Base-by-base conservation (phyloP, 2,113 vertebrate genomes). In the Scytalopus superciliaris region DNA sequence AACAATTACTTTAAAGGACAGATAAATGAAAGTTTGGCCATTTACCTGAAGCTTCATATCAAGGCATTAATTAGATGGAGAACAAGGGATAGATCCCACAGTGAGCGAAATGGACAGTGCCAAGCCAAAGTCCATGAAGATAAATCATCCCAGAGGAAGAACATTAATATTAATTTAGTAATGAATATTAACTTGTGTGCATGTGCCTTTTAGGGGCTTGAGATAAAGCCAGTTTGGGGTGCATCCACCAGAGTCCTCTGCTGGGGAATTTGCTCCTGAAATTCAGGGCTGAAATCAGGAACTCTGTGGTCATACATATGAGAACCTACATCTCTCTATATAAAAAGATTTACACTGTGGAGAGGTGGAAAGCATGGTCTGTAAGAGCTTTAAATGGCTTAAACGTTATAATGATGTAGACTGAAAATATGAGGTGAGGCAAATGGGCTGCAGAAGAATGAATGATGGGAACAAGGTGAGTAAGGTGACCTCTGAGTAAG, bases 231-330 rank as follows among this genome's bases (percentile, higher is more conserved):
- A 0, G 0, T 27, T 87, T 78, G 28, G 59, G 47, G 42, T 75
- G 35, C 21, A 33, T n/a, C 40, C 91, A 35, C 22, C 24, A n/a
- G 42, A 80, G 40, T 47, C 39, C 37, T 66, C 9, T 14, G 33
- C 31, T 77, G 19, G n/a, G 50, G 17, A 93, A 84, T 60, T 84
- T 35, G 24, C 23, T 84, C 25, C 22, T 69, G 28, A 87, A 84
- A 87, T 69, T 70, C 42, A 78, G 60, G 22, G 14, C 62, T 92
- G 79, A 96, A 83, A 44, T 67, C 62, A 76, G 67, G 73, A 86
- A 57, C 5, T 27, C 16, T 52, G 17, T 79, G 33, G 15, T 59
- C 60, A 75, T 9, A 56, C 5, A 50, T 10, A 12, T 3, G 2
- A 59, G 62, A 49, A 47, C 3, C 13, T 62, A 50, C n/a, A 87